Evolutionary conservation across 2,888 invertebrate genomes (phyloP).

Genomic region (Caenorhabditis wallacei): DNA sequence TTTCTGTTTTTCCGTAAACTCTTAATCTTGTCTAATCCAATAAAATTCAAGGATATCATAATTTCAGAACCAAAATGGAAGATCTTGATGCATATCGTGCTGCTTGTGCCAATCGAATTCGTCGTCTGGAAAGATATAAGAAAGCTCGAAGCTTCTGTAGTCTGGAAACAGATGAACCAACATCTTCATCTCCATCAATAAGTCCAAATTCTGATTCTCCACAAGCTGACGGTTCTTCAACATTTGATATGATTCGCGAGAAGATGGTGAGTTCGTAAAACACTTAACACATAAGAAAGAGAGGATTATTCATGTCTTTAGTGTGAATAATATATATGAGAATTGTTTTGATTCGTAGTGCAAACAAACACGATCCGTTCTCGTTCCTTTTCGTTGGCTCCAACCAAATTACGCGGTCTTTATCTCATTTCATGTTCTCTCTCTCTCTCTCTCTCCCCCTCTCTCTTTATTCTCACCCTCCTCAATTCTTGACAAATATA

Average conservation of each 20-base stretch:
- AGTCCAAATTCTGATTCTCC: slow-evolving; percentile 40
- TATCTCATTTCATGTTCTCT: slow-evolving; percentile 47
- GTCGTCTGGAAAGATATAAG: slow-evolving; percentile 81
- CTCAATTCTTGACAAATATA: slow-evolving; percentile 36
- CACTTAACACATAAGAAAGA: neutral
- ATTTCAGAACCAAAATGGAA: slow-evolving; percentile 63
- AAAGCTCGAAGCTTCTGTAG: slow-evolving; percentile 81
- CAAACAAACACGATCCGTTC: slow-evolving; percentile 37
- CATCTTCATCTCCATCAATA: slow-evolving; percentile 32
- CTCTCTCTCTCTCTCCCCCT: neutral
- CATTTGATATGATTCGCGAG: slow-evolving; percentile 75
- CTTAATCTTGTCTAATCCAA: too few relatives aligned
- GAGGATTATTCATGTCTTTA: slow-evolving; percentile 35
- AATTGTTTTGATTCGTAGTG: slow-evolving; percentile 59
- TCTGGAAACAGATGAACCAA: slow-evolving; percentile 69
- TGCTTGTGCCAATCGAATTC: slow-evolving; percentile 77
- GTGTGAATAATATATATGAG: slow-evolving; percentile 34
- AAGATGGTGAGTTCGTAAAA: slow-evolving; percentile 73
- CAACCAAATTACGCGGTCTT: slow-evolving; percentile 58
- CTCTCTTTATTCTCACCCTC: slow-evolving; percentile 20
- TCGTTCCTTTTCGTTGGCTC: slow-evolving; percentile 35
- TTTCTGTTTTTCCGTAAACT: neutral
- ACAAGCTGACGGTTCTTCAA: slow-evolving; percentile 39
- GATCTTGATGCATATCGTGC: slow-evolving; percentile 76
- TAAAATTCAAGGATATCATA: too few relatives aligned